Evolutionary conservation across 1,140 invertebrate species (phyloP).

Genomic region (Bombyx mori): DNA sequence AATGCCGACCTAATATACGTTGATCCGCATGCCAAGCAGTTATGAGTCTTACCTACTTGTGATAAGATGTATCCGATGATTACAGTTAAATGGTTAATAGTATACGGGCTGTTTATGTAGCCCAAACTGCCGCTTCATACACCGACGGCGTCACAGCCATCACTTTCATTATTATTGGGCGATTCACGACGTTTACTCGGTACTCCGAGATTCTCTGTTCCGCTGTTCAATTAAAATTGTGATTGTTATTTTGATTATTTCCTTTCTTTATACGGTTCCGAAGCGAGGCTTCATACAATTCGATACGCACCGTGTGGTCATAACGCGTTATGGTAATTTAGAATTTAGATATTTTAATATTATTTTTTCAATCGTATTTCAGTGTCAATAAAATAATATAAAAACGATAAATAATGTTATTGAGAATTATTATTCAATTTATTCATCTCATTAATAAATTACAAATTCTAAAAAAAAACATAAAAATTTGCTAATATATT

Average conservation of each 20-base stretch:
- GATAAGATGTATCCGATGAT: conserved; percentile 23
- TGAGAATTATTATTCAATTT: too few species aligned
- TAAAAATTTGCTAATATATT: too few species aligned
- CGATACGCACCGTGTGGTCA: neutral
- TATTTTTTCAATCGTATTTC: too few species aligned
- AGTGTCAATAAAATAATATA: too few species aligned
- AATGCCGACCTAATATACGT: conserved; percentile 22
- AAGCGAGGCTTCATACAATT: neutral
- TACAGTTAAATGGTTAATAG: conserved; percentile 30
- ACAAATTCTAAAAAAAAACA: too few species aligned
- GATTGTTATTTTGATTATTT: conserved; percentile 40
- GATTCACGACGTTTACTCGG: conserved; percentile 66
- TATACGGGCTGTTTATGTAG: conserved; percentile 69
- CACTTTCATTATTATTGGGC: conserved; percentile 70
- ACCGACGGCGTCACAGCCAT: conserved; percentile 63
- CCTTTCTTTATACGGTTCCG: conserved; percentile 11
- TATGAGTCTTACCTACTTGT: conserved; percentile 18
- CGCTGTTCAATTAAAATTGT: conserved; percentile 57
- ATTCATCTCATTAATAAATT: too few species aligned
- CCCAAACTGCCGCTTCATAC: conserved; percentile 69
- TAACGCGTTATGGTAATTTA: neutral
- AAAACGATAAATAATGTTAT: too few species aligned
- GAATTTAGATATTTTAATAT: neutral
- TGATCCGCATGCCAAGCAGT: conserved; percentile 17
- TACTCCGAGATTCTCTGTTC: conserved; percentile 51